Evolutionary conservation across 2,888 invertebrate species (phyloP), one percentile per base, ranked within the genome.

Genomic region (Ganaspis brasiliensis): DNA sequence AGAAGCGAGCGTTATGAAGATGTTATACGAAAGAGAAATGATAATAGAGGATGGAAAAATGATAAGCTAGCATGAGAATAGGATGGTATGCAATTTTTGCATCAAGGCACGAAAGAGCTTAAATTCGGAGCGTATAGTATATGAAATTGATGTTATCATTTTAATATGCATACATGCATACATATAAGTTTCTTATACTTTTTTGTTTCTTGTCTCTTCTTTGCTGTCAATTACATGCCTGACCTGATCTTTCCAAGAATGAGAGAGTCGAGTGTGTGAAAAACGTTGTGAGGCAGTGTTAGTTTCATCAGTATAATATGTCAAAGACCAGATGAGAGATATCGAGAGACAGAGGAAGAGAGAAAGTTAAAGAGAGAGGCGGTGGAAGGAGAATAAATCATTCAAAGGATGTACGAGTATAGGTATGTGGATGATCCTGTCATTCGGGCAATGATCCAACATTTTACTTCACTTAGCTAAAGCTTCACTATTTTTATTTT

Each of bases 11-110:
- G 49, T 49, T 26, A 14, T 59, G 31, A 31, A 59, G 59, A 57
- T 57, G n/a, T 16, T 31, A 49, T 16, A 8, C 49, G 49, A 16
- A 8, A 31, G 31, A 59, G n/a, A 59, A 31, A 31, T 59, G 8
- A n/a, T 16, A 59, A 16, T 59, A 59, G 31, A 35, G 19, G 6
- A 35, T 35, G n/a, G 31, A 61, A 61, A 61, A 61, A 61, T 37
- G 16, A 37, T 37, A 61, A 61, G 35, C 9, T 14, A 61, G 16
- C 31, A 35, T 31, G 31, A 61, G n/a, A 61, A 61, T 8, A 8
- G 4, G 14, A 19, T 35, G 57, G 26, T n/a, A n/a, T 57, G 8
- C 16, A 61, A 61, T 61, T 16, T 35, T 37, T n/a, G 16, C 1
- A 35, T 2, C 6, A 21, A 26, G 4, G 26, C n/a, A 45, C 21